Evolutionary conservation across 2,888 invertebrate genomes (phyloP), one percentile per base, ranked within the genome.

Genomic region (Dolomedes plantarius): DNA sequence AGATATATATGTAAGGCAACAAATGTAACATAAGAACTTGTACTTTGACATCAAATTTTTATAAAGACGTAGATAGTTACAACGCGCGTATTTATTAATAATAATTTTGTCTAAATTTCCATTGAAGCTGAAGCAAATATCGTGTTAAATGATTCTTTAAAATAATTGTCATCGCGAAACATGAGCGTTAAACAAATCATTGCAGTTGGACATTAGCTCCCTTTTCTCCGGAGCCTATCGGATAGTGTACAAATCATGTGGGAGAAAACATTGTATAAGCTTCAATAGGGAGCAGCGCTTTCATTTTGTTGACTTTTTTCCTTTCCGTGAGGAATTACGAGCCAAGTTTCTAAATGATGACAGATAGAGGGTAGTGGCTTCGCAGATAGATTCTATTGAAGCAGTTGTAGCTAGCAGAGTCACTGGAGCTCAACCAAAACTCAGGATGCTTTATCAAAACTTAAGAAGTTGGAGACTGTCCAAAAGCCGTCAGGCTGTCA

Each of bases 321-420:
- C 68, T 69, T 71, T 74, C 64, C 1, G 16, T n/a, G 71, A 69
- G 75, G 74, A 82, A 82, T 82, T 82, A 82, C 75, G 68, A 65
- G 62, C 83, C 67, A 83, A 77, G 83, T 72, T 67, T 83, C 76
- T 78, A 85, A 85, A 85, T 74, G 78, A 85, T 78, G 78, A 85
- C 73, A 78, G 85, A 85, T 85, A 50, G 76, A 74, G 74, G 41
- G 67, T 69, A 64, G 62, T 41, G 50, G 36, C 83, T 77, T 50
- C 36, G 23, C 68, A 78, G 85, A 85, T 85, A 78, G 74, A 85
- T 85, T 67, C 74, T 78, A 78, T 68, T 50, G 77, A 32, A 62
- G 64, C 56, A 69, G 74, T 69, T 81, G 64, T 65, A 23, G 32
- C 62, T 62, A 13, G 71, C 50, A 82, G 69, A 62, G 41, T 77